Conservation (phyloP, 2,888 invertebrate species). For the Nezara viridula region DNA sequence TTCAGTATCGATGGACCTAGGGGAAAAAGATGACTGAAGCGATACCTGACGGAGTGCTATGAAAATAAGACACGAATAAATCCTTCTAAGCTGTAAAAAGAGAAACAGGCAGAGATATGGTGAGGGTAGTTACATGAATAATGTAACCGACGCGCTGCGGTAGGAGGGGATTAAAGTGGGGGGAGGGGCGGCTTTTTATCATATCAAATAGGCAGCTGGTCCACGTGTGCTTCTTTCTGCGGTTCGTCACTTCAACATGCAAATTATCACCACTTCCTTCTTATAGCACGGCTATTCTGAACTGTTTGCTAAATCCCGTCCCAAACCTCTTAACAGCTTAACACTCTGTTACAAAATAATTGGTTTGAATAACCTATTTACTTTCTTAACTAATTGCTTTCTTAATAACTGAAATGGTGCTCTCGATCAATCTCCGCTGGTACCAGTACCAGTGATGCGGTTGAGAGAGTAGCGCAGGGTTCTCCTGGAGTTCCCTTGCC, state of each 20-base stretch:
- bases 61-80: conserved; percentile 48
- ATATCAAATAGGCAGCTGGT: conserved; percentile 30
- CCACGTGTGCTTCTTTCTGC: conserved; percentile 12
- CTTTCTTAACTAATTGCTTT: no score
- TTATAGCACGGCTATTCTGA: neutral
- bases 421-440: no score
- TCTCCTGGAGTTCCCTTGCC: no score
- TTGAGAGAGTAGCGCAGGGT: no score
- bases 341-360: no score
- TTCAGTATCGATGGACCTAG: no score
- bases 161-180: neutral
- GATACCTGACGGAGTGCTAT: conserved; percentile 8
- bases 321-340: neutral
- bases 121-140: conserved; percentile 46
- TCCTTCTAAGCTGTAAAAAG: conserved; percentile 38
- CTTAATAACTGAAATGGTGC: no score
- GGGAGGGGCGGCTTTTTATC: neutral
- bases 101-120: conserved; percentile 2
- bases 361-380: no score
- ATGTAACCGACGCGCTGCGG: neutral
- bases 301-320: neutral
- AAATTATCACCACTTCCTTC: neutral
- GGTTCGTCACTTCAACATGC: conserved; percentile 9
- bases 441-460: no score
- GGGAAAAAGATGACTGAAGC: neutral